Conservation (phyloP, 37 sponge, comb jelly and placozoan species). For the Oscarella lobularis region DNA sequence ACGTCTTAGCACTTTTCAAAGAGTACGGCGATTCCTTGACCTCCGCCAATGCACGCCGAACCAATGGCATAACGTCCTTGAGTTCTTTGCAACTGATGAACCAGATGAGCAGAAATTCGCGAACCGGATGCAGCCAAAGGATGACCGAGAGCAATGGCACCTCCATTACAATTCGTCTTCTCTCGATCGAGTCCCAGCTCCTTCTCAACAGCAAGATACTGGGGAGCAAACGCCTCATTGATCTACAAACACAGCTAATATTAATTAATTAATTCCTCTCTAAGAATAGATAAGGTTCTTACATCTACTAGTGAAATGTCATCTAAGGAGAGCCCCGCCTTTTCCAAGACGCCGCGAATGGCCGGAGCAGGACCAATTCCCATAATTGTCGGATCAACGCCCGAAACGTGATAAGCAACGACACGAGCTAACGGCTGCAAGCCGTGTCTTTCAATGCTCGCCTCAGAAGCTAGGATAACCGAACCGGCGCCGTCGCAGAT, state of each 20-base stretch:
- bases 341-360: constrained; percentile 46
- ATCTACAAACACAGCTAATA: constrained; percentile 37
- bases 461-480: constrained; percentile 78
- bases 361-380: constrained; percentile 93
- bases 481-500: constrained; percentile 94
- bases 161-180: constrained; percentile 83
- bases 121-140: constrained; percentile 84
- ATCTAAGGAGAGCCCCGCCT: constrained; percentile 32
- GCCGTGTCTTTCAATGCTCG: constrained; percentile 46
- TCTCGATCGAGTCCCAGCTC: constrained; percentile 72
- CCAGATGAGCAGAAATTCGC: constrained; percentile 78
- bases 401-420: constrained; percentile 55
- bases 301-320: constrained; percentile 87
- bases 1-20: constrained; percentile 56
- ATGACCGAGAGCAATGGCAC: constrained; percentile 96
- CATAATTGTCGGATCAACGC: constrained; percentile 94
- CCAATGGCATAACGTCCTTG: constrained; percentile 62
- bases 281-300: background rate
- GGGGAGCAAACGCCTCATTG: constrained; percentile 97
- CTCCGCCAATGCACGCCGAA: constrained; percentile 97
- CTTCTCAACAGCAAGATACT: constrained; percentile 79
- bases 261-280: background rate
- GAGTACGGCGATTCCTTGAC: constrained; percentile 91
- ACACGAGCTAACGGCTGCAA: constrained; percentile 82
- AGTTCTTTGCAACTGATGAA: constrained; percentile 69